Conservation (phyloP, 2,888 invertebrate genomes). For the Charanyca ferruginea region DNA sequence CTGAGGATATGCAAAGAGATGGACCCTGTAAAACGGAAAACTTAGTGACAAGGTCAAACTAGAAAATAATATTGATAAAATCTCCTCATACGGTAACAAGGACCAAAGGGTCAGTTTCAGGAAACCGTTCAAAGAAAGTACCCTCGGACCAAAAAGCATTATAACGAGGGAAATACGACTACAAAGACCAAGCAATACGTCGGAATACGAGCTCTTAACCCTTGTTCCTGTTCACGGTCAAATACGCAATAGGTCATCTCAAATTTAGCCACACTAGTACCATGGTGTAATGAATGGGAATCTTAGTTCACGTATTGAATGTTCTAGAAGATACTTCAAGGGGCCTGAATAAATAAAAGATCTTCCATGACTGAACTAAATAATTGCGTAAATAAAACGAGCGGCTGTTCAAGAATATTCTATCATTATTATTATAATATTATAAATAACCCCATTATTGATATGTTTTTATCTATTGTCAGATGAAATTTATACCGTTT, state of each 20-base stretch:
- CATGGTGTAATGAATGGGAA: background rate
- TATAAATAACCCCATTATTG: too few species aligned
- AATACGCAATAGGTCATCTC: constrained; percentile 6
- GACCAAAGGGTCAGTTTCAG: background rate
- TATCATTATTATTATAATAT: too few species aligned
- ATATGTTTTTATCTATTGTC: too few species aligned
- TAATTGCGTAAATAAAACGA: too few species aligned
- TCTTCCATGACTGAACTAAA: background rate
- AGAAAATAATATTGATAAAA: background rate
- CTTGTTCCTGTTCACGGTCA: constrained; percentile 38
- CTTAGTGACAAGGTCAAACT: background rate
- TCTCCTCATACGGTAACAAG: background rate
- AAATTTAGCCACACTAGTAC: background rate
- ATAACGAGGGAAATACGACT: constrained; percentile 31
- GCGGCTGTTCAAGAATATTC: too few species aligned
- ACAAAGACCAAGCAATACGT: constrained; percentile 29
- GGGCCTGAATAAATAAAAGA: too few species aligned
- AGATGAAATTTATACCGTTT: too few species aligned
- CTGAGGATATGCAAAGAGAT: background rate
- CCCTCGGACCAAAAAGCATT: constrained; percentile 10
- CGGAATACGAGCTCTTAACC: constrained; percentile 4
- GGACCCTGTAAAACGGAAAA: background rate
- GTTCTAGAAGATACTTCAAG: too few species aligned
- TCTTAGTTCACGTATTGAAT: background rate
- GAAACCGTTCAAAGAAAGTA: constrained; percentile 6